phyloP scores from a whole-genome alignment of 2,797 vertebrate species.

The Sebastes cheni region DNA sequence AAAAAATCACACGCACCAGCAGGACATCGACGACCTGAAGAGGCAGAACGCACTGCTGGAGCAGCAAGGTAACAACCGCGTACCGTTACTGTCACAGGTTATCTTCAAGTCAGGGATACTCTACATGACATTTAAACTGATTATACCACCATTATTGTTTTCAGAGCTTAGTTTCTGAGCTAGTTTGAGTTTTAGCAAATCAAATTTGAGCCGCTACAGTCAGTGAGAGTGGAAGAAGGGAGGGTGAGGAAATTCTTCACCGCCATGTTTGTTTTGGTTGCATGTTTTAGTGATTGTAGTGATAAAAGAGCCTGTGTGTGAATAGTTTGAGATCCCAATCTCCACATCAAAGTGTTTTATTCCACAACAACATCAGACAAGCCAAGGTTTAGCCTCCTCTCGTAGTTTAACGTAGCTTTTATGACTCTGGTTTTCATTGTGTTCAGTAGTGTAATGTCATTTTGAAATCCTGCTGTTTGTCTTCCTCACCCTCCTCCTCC shows the following conservation, averaged over 20 bases:
- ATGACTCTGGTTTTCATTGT: background rate
- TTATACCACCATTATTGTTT: background rate
- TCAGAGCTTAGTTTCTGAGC: background rate
- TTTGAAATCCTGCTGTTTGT: background rate
- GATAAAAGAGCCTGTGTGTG: background rate
- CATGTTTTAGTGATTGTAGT: background rate
- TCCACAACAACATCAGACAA: background rate
- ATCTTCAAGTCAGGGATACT: background rate
- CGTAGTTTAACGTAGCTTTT: background rate
- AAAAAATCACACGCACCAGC: slow-evolving; percentile 99
- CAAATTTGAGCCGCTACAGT: background rate
- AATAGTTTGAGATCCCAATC: background rate
- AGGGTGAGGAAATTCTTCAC: background rate
- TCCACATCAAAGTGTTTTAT: background rate
- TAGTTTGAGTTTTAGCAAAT: background rate
- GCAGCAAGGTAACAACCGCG: slow-evolving; percentile 88
- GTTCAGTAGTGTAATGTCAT: too few species aligned
- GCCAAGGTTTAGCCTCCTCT: background rate
- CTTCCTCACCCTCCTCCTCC: background rate
- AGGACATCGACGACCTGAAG: slow-evolving; percentile 99
- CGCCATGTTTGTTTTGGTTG: background rate
- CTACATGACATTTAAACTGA: background rate
- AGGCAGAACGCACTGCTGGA: slow-evolving; percentile 97
- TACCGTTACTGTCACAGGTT: background rate
- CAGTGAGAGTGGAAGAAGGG: background rate